Conservation (phyloP, 1,140 invertebrate genomes). For the Drosophila micromelanica region DNA sequence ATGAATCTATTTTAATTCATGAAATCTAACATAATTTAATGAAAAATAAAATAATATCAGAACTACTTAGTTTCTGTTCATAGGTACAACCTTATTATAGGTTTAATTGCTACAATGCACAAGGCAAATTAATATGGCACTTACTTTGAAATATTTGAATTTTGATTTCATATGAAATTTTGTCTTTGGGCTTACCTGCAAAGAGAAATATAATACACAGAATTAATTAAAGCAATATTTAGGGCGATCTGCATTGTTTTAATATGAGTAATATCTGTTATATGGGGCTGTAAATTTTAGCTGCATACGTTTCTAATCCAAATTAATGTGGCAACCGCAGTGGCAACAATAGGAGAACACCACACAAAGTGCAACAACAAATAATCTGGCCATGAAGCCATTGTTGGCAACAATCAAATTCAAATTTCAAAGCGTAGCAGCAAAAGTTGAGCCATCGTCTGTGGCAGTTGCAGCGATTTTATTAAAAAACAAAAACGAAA, state of each 20-base stretch:
- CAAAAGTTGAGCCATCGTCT: neutral
- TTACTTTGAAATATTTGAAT: no score
- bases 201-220: slow-evolving; percentile 36
- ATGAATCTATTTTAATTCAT: no score
- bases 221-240: slow-evolving; percentile 48
- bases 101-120: no score
- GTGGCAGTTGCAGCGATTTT: slow-evolving; percentile 8
- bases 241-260: slow-evolving; percentile 23
- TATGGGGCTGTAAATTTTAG: slow-evolving; percentile 42
- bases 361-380: neutral
- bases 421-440: slow-evolving; percentile 36
- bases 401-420: slow-evolving; percentile 40
- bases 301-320: slow-evolving; percentile 50
- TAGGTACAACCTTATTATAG: no score
- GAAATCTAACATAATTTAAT: no score
- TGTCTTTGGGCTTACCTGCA: slow-evolving; percentile 54
- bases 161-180: neutral
- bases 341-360: no score
- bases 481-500: neutral
- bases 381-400: slow-evolving; percentile 9
- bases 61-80: no score
- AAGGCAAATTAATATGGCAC: no score
- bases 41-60: no score
- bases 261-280: slow-evolving; percentile 14
- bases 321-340: slow-evolving; percentile 51